Conservation (phyloP, 2,888 invertebrate genomes). For the Cepaea hortensis region DNA sequence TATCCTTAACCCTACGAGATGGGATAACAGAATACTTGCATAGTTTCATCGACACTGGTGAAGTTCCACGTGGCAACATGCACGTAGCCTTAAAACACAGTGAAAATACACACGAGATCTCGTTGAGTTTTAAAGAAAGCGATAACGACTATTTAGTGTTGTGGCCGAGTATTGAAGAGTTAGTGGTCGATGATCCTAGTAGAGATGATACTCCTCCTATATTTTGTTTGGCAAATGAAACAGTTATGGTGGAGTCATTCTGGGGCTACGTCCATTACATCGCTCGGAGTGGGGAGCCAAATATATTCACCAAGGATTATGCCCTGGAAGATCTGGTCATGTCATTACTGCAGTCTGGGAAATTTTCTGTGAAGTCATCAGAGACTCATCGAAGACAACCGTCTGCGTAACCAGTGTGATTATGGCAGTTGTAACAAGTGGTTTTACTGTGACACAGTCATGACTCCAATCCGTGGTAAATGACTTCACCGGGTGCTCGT, state of each 20-base stretch:
- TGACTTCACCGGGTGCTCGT: too few species aligned
- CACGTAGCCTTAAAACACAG: slow-evolving; percentile 31
- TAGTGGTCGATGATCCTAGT: neutral
- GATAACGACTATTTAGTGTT: slow-evolving; percentile 6
- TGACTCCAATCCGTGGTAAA: too few species aligned
- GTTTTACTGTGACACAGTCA: too few species aligned
- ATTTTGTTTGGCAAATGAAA: slow-evolving; percentile 39
- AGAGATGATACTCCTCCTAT: slow-evolving; percentile 6
- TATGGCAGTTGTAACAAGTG: slow-evolving; percentile 36
- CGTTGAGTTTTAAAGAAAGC: slow-evolving; percentile 23
- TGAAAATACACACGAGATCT: slow-evolving; percentile 40
- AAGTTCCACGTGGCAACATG: too few species aligned
- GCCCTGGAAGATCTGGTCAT: slow-evolving; percentile 40
- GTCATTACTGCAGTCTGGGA: slow-evolving; percentile 9
- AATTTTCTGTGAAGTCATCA: neutral
- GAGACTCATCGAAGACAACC: slow-evolving; percentile 21
- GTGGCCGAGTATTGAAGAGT: slow-evolving; percentile 19
- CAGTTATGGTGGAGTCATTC: slow-evolving; percentile 29
- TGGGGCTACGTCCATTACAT: slow-evolving; percentile 27
- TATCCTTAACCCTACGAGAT: too few species aligned
- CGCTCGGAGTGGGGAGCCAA: neutral
- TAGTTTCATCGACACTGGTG: slow-evolving; percentile 40
- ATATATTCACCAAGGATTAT: slow-evolving; percentile 28
- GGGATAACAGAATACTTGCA: too few species aligned
- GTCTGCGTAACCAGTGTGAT: slow-evolving; percentile 39